These are phyloP conservation scores for Rhizoglyphus robini DNA, from an alignment of 1,140 invertebrate species.

Conservation along the genomic window DNA sequence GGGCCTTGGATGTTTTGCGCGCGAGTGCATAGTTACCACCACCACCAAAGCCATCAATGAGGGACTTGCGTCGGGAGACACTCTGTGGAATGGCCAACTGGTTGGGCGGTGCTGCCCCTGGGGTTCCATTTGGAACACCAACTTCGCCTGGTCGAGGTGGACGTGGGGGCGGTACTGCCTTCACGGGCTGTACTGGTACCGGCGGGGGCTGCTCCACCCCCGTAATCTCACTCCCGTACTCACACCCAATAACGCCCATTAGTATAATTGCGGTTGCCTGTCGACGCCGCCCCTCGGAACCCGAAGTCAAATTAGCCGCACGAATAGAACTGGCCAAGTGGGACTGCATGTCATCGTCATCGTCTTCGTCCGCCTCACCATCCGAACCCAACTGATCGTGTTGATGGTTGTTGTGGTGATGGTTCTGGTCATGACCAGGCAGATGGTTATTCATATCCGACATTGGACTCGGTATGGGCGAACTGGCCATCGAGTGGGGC, in stretches of 20 bases:
- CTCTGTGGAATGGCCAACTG: not conserved
- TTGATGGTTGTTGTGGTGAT: slow-evolving; percentile 20
- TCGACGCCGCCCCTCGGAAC: slow-evolving; percentile 75
- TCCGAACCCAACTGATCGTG: not conserved
- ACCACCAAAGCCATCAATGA: slow-evolving; percentile 78
- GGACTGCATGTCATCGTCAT: not conserved
- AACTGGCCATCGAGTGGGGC: not conserved
- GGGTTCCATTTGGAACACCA: not conserved
- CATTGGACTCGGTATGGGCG: not conserved
- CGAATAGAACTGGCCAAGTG: slow-evolving; percentile 34
- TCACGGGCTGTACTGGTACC: no score
- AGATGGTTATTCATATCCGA: not conserved
- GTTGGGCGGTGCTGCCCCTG: no score
- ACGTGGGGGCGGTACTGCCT: not conserved
- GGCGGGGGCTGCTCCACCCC: not conserved
- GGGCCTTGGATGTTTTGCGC: slow-evolving; percentile 73
- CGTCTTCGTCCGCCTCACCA: slow-evolving; percentile 18
- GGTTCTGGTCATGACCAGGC: not conserved
- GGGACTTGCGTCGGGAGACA: slow-evolving; percentile 46
- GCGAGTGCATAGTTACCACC: slow-evolving; percentile 72
- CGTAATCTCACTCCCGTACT: slow-evolving; percentile 55
- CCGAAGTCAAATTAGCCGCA: slow-evolving; percentile 58
- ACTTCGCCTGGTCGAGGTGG: not conserved
- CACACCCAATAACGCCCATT: slow-evolving; percentile 89
- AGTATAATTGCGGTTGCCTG: slow-evolving; percentile 94